A percentile compares a stretch with the other conserved stretches of the same genome.
These are phyloP conservation scores for Acanthoscelides obtectus DNA, from an alignment of 2,888 invertebrate species.

Conservation along the genomic window DNA sequence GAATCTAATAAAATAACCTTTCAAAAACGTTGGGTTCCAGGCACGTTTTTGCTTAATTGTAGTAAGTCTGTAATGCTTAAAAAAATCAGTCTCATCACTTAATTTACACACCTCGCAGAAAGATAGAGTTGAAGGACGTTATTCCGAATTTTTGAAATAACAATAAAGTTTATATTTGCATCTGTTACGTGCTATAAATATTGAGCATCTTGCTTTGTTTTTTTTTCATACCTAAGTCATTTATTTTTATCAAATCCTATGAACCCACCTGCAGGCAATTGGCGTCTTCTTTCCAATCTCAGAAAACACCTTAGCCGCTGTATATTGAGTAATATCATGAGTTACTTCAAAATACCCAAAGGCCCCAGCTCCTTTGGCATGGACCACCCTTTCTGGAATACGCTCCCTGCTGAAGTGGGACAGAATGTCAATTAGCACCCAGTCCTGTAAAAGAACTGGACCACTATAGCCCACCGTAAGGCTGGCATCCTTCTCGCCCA, in stretches of 20 bases:
- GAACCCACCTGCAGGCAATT: constrained; percentile 59
- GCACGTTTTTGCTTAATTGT: too few relatives aligned
- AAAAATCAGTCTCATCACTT: too few relatives aligned
- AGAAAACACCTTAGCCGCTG: constrained; percentile 74
- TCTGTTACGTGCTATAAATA: too few relatives aligned
- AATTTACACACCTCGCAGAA: too few relatives aligned
- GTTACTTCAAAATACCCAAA: constrained; percentile 84
- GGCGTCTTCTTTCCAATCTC: constrained; percentile 75
- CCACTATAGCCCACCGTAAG: constrained; percentile 83
- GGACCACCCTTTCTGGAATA: constrained; percentile 93
- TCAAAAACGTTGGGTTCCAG: too few relatives aligned
- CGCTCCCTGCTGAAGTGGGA: constrained; percentile 86
- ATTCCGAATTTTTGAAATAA: too few relatives aligned
- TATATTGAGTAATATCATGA: constrained; percentile 75
- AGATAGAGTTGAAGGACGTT: too few relatives aligned
- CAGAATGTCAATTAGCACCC: constrained; percentile 70
- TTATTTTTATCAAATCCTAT: not conserved
- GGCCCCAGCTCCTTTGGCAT: constrained; percentile 91
- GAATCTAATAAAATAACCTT: too few relatives aligned
- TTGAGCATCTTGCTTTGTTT: too few relatives aligned
- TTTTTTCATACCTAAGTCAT: too few relatives aligned
- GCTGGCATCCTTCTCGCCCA: constrained; percentile 70
- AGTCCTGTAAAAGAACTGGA: constrained; percentile 82
- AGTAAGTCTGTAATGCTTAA: too few relatives aligned
- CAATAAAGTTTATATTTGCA: not conserved